phyloP scores from a whole-genome alignment of 2,113 vertebrate genomes.

The Dipodomys spectabilis region DNA sequence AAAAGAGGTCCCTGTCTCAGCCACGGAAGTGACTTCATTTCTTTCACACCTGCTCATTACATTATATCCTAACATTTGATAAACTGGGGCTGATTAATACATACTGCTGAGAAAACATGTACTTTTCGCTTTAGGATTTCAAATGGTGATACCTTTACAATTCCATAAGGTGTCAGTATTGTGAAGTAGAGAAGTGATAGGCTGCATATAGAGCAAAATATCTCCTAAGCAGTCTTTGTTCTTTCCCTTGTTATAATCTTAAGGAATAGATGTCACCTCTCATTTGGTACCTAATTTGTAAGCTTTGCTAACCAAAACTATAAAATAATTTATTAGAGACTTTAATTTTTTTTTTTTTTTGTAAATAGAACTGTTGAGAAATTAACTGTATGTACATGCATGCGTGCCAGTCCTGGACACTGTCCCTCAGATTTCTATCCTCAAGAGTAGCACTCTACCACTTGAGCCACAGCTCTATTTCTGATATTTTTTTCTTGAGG shows the following conservation, averaged over 20 bases:
- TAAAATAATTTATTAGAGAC: no score
- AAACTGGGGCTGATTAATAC: background rate
- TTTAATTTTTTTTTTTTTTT: no score
- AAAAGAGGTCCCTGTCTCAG: background rate
- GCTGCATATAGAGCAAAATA: background rate
- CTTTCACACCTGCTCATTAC: background rate
- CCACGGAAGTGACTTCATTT: background rate
- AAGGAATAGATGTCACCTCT: background rate
- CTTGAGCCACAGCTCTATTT: no score
- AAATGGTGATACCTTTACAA: background rate
- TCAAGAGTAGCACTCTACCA: no score
- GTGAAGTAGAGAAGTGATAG: background rate
- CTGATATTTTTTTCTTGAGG: no score
- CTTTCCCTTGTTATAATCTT: background rate
- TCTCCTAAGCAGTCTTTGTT: background rate
- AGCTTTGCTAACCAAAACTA: background rate
- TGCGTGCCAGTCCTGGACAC: no score
- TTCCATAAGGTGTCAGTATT: conserved; percentile 76
- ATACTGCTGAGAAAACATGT: background rate
- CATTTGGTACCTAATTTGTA: conserved; percentile 27
- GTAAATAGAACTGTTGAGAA: background rate
- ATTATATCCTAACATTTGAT: background rate
- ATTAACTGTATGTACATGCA: background rate
- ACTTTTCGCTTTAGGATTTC: background rate
- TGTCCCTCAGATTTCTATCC: no score